A percentile compares a stretch with the other conserved stretches of the same genome.
Conservation (phyloP, 2,797 vertebrate species). For the Acipenser transmontanus region DNA sequence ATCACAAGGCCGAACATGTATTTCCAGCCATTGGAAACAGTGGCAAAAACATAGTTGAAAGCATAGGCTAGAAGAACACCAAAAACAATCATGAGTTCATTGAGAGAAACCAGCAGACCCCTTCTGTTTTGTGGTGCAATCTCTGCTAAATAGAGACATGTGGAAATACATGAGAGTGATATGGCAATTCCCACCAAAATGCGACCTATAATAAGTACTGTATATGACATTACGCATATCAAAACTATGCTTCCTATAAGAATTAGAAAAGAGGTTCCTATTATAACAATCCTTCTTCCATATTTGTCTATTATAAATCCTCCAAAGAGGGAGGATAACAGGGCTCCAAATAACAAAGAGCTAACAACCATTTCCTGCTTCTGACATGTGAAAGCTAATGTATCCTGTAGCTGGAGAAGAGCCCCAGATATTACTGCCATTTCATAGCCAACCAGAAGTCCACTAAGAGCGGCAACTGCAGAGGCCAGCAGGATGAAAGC, state of each 20-base stretch:
- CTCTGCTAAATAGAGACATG: constrained; percentile 88
- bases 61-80: constrained; percentile 88
- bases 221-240: constrained; percentile 62
- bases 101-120: constrained; percentile 83
- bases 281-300: constrained; percentile 75
- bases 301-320: constrained; percentile 82
- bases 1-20: constrained; percentile 84
- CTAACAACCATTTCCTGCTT: constrained; percentile 87
- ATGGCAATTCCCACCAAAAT: constrained; percentile 79
- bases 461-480: constrained; percentile 76
- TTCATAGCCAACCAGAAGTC: constrained; percentile 89
- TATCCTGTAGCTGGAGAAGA: constrained; percentile 77
- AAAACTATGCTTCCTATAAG: constrained; percentile 67
- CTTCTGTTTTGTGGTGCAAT: constrained; percentile 81
- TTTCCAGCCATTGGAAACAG: constrained; percentile 70
- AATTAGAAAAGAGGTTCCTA: constrained; percentile 72
- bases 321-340: constrained; percentile 74
- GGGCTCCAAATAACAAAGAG: constrained; percentile 79
- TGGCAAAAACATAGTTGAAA: constrained; percentile 78
- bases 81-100: constrained; percentile 85
- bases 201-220: constrained; percentile 66
- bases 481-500: constrained; percentile 73
- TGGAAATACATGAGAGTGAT: constrained; percentile 78
- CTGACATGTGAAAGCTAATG: constrained; percentile 73
- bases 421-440: constrained; percentile 86